Base-by-base conservation (phyloP, 2,888 invertebrate species). In the Trisateles emortualis region DNA sequence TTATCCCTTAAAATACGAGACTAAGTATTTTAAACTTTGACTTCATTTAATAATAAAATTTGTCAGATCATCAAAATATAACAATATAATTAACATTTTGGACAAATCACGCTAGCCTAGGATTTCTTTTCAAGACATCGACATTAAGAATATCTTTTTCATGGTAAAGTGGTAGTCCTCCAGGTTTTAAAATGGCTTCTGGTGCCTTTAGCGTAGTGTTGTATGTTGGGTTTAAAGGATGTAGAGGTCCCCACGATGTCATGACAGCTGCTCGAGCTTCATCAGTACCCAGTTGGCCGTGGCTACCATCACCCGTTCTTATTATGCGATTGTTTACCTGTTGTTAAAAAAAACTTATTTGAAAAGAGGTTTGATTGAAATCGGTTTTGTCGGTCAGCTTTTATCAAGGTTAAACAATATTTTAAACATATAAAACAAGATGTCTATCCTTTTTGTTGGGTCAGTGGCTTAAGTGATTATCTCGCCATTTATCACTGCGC, bases 261-360 rank as follows among this genome's bases (percentile, higher is more conserved):
- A 14, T 85, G 0, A 89, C 87, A 0, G 79, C 71, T 1, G 74
- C 57, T 45, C 66, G 84, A 0, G 81, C 83, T 32, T 86, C 83
- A 0, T 91, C 88, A 19, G 76, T 83, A 0, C 93, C 93, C 5
- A 94, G 92, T 1, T 84, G 76, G 36, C 91, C 93, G 71, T 95
- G 95, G 0, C 89, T 93, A 0, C 95, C 95, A 72, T 96, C 96
- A 0, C 96, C 96, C 0, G 95, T 94, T 61, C 94, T 89, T 9
- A 87, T 64, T 3, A 94, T 94, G 26, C 96, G 90, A 56, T 94
- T 94, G 56, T 84, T 77, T 0, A 96, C 90, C 91, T 92, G 33
- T 33, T 32, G 1, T 26, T n/a, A 14, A 10, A 22, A 29, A 33
- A 29, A 16, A 42, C n/a, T n/a, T n/a, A n/a, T n/a, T n/a, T n/a